These are phyloP conservation scores for Hylaeus volcanicus DNA, from an alignment of 1,140 invertebrate genomes.

Conservation along the genomic window DNA sequence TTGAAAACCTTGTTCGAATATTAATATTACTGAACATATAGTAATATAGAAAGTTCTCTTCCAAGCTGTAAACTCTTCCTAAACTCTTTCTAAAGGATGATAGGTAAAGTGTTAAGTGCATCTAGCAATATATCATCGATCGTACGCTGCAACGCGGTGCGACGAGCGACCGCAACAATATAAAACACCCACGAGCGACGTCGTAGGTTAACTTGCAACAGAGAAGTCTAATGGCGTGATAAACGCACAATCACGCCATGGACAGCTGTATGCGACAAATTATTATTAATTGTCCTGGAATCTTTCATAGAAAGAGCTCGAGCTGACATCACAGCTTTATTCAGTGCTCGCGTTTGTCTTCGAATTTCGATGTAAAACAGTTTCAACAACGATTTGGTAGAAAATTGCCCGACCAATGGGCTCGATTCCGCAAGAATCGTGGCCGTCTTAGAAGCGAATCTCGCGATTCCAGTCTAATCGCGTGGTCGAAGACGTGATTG, in stretches of 20 bases:
- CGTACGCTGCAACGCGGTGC: background rate
- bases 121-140: background rate
- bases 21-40: no score
- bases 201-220: background rate
- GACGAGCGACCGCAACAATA: background rate
- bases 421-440: slow-evolving; percentile 41
- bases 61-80: no score
- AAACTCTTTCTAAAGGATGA: no score
- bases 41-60: no score
- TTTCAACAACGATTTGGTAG: background rate
- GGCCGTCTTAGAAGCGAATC: slow-evolving; percentile 21
- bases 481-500: slow-evolving; percentile 65
- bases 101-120: background rate
- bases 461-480: slow-evolving; percentile 55
- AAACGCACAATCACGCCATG: background rate
- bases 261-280: background rate
- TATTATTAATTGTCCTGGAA: background rate
- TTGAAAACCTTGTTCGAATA: no score
- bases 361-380: background rate
- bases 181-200: slow-evolving; percentile 5
- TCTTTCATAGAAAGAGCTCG: no score
- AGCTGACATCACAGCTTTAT: background rate
- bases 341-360: background rate
- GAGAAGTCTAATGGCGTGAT: background rate
- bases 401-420: slow-evolving; percentile 4